A percentile compares a stretch with the other conserved stretches of the same genome.
These are phyloP conservation scores for Notospermus geniculatus DNA, from an alignment of 1,140 invertebrate species.

Conservation along the genomic window DNA sequence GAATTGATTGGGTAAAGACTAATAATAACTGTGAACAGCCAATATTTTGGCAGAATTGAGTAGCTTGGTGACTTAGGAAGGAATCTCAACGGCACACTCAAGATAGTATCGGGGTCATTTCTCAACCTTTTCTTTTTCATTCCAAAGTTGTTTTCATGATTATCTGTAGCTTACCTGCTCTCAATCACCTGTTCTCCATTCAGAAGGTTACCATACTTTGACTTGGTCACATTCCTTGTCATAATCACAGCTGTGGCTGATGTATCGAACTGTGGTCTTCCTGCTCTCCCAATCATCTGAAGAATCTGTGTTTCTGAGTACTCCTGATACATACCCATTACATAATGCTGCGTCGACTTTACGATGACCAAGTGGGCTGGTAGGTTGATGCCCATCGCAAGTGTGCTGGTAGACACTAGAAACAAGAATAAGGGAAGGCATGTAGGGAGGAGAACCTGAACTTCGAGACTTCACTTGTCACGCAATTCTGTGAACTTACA, in stretches of 20 bases:
- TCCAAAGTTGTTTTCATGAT: not conserved
- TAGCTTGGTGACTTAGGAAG: no score
- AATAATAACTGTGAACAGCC: no score
- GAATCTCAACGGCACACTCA: no score
- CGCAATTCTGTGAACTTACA: conserved; percentile 40
- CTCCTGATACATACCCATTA: conserved; percentile 66
- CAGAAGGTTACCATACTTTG: conserved; percentile 54
- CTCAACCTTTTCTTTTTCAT: no score
- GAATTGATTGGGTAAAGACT: no score
- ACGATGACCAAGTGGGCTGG: conserved; percentile 79
- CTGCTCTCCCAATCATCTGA: conserved; percentile 83
- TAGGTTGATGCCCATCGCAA: conserved; percentile 79
- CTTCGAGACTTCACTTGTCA: no score
- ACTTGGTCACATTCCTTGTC: conserved; percentile 61
- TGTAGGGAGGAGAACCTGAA: no score
- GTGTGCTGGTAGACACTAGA: conserved; percentile 53
- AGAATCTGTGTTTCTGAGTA: conserved; percentile 72
- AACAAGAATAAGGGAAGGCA: no score
- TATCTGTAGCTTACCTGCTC: conserved; percentile 44
- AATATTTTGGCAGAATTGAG: no score
- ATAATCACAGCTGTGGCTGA: conserved; percentile 77
- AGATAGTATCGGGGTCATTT: no score
- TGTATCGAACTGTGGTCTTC: conserved; percentile 76
- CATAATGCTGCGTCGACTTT: conserved; percentile 75
- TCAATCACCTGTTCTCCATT: conserved; percentile 56